phyloP scores from a whole-genome alignment of 2,797 vertebrate genomes.

The Scomberomorus guttatus region DNA sequence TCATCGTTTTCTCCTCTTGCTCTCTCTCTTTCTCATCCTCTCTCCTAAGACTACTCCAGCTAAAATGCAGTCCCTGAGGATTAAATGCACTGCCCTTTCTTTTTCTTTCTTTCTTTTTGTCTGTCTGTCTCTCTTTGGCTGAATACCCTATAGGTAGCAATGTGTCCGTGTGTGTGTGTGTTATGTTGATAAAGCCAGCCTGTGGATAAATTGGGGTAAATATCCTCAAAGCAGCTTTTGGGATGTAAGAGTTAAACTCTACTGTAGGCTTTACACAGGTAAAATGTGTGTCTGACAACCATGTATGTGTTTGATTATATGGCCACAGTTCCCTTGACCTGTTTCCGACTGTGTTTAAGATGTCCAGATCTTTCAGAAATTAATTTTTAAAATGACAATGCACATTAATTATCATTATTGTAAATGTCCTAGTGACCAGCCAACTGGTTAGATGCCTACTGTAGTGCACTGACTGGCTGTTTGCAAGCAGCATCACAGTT shows the following conservation, averaged over 20 bases:
- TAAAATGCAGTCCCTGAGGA: slow-evolving; percentile 42
- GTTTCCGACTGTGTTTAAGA: slow-evolving; percentile 16
- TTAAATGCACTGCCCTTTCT: slow-evolving; percentile 53
- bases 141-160: background rate
- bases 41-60: slow-evolving; percentile 43
- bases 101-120: slow-evolving; percentile 14
- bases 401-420: background rate
- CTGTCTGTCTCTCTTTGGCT: background rate
- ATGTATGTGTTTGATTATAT: slow-evolving; percentile 24
- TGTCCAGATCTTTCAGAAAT: background rate
- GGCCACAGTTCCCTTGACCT: slow-evolving; percentile 3
- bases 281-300: slow-evolving; percentile 28
- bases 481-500: background rate
- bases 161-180: slow-evolving; percentile 18
- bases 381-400: background rate
- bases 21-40: slow-evolving; percentile 44
- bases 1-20: slow-evolving; percentile 49
- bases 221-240: slow-evolving; percentile 75
- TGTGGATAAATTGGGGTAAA: slow-evolving; percentile 78
- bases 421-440: background rate
- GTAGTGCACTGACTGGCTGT: background rate
- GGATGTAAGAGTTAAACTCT: slow-evolving; percentile 76
- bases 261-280: slow-evolving; percentile 42
- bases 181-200: slow-evolving; percentile 63
- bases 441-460: background rate